A percentile compares a stretch with the other conserved stretches of the same genome.
phyloP scores from a whole-genome alignment of 2,113 vertebrate species.

The Perca schrenkii region DNA sequence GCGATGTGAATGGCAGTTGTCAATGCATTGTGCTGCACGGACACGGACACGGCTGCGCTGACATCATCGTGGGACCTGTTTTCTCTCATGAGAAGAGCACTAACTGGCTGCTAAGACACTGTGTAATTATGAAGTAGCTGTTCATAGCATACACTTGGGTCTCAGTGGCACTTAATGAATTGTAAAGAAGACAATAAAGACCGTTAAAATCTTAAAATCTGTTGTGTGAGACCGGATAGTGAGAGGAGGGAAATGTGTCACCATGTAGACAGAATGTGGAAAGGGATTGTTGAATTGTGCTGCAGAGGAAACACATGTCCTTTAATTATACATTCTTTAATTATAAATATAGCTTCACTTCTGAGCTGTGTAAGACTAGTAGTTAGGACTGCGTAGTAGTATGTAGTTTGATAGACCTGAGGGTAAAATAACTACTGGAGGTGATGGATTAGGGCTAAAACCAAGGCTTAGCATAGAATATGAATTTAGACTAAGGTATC shows the following conservation, averaged over 20 bases:
- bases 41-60: conserved; percentile 49
- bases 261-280: conserved; percentile 10
- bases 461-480: background rate
- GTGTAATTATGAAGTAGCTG: conserved; percentile 58
- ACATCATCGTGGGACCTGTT: conserved; percentile 66
- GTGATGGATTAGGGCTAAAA: conserved; percentile 76
- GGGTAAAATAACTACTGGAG: background rate
- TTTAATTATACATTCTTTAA: conserved; percentile 39
- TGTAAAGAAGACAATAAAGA: conserved; percentile 58
- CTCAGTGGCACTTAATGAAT: conserved; percentile 58
- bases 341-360: conserved; percentile 56
- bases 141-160: conserved; percentile 48
- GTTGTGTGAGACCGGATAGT: conserved; percentile 34
- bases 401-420: background rate
- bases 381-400: too few relatives aligned
- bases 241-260: conserved; percentile 35
- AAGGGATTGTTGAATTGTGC: conserved; percentile 3
- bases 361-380: conserved; percentile 69
- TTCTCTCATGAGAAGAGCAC: conserved; percentile 58
- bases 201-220: conserved; percentile 55
- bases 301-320: conserved; percentile 22
- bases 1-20: conserved; percentile 67
- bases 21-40: conserved; percentile 66
- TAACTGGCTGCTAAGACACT: conserved; percentile 36
- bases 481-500: background rate